Conservation (phyloP, 2,797 vertebrate genomes). For the Harpagifer antarcticus region DNA sequence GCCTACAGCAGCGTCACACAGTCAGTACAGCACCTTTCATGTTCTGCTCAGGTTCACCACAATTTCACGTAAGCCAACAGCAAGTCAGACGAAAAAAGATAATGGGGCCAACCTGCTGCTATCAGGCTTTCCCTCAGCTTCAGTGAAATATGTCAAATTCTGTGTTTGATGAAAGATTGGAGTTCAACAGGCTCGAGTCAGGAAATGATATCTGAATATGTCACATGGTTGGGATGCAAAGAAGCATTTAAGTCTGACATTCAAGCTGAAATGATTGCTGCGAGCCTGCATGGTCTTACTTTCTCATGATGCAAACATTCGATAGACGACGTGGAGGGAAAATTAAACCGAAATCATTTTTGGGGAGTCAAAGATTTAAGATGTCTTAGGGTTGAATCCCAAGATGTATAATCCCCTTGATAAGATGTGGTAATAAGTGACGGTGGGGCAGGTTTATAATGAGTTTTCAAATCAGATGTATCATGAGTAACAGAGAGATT, state of each 20-base stretch:
- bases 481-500: neutral
- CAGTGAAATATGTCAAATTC: constrained; percentile 79
- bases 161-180: constrained; percentile 79
- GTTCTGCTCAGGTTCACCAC: constrained; percentile 84
- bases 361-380: constrained; percentile 25
- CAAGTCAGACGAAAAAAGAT: constrained; percentile 81
- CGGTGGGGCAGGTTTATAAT: constrained; percentile 19
- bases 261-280: constrained; percentile 71
- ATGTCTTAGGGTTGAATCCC: constrained; percentile 39
- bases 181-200: constrained; percentile 73
- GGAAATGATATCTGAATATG: constrained; percentile 75
- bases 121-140: constrained; percentile 77
- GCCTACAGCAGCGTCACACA: constrained; percentile 80
- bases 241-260: constrained; percentile 70
- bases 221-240: constrained; percentile 76
- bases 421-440: constrained; percentile 29
- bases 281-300: constrained; percentile 58
- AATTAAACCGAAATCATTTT: constrained; percentile 44
- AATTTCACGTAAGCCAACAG: constrained; percentile 83
- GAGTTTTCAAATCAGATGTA: constrained; percentile 26
- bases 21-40: constrained; percentile 84
- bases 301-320: constrained; percentile 63
- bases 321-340: constrained; percentile 35
- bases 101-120: constrained; percentile 78
- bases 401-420: constrained; percentile 35